phyloP scores from a whole-genome alignment of 2,113 vertebrate species.

The Cranoglanis bouderius region DNA sequence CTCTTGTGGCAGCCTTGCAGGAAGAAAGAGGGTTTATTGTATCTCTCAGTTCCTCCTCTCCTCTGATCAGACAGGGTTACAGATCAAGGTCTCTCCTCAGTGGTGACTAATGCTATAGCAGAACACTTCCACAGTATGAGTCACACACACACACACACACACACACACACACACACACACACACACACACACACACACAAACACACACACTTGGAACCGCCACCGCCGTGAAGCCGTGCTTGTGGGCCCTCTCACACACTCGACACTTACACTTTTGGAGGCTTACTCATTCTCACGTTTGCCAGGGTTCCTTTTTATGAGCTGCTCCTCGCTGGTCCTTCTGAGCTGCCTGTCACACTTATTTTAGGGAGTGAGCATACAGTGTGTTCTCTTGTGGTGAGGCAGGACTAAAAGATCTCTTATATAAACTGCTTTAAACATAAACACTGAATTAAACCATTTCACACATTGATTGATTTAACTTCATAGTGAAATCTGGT shows the following conservation, averaged over 20 bases:
- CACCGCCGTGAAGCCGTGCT: constrained; percentile 12
- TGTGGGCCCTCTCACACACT: constrained; percentile 37
- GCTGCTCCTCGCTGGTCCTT: constrained; percentile 23
- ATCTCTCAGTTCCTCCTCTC: background rate
- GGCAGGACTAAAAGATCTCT: constrained; percentile 2
- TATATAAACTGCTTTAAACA: constrained; percentile 6
- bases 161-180: constrained; percentile 36
- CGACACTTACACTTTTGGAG: constrained; percentile 48
- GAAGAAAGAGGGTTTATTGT: constrained; percentile 30
- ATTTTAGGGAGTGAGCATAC: constrained; percentile 38
- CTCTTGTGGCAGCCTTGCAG: constrained; percentile 6
- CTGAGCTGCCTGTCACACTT: constrained; percentile 43
- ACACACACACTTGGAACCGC: constrained; percentile 20
- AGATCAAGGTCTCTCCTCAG: constrained; percentile 47
- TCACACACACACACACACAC: constrained; percentile 36
- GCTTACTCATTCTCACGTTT: constrained; percentile 51
- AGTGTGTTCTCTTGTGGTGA: constrained; percentile 20
- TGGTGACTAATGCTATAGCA: constrained; percentile 51
- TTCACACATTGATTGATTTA: background rate
- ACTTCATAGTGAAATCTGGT: background rate
- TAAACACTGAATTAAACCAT: background rate
- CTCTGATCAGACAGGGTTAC: constrained; percentile 36
- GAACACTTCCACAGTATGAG: constrained; percentile 50
- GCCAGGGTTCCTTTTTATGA: constrained; percentile 50
- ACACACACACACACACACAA: constrained; percentile 36